These are phyloP conservation scores for Euphydryas editha DNA, from an alignment of 2,888 invertebrate genomes.

Conservation along the genomic window DNA sequence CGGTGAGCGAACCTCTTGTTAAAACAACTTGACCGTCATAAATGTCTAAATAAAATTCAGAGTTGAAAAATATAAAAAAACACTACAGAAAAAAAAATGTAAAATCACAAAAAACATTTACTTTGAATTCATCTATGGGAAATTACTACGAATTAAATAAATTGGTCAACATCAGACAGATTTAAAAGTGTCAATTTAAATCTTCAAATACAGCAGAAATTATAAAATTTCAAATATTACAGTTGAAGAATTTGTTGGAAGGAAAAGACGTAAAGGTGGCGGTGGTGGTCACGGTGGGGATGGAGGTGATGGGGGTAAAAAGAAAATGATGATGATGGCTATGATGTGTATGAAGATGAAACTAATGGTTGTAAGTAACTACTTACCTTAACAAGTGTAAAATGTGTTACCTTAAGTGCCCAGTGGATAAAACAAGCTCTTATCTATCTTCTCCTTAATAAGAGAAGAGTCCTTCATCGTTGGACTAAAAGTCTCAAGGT, in stretches of 20 bases:
- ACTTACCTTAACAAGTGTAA: neutral
- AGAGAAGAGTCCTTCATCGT: too few species aligned
- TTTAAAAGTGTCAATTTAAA: too few species aligned
- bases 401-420: too few species aligned
- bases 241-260: constrained; percentile 74
- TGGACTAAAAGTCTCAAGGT: too few species aligned
- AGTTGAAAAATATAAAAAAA: neutral
- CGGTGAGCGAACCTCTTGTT: too few species aligned
- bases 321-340: constrained; percentile 86
- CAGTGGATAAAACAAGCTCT: too few species aligned
- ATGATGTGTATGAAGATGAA: constrained; percentile 86
- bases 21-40: too few species aligned
- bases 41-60: neutral
- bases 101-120: too few species aligned
- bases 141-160: too few species aligned
- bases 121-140: too few species aligned
- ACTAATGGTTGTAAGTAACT: constrained; percentile 79
- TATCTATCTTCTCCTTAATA: too few species aligned
- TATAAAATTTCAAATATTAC: constrained; percentile 38
- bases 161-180: too few species aligned
- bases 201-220: neutral
- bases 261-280: constrained; percentile 70
- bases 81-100: neutral
- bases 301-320: constrained; percentile 73
- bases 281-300: constrained; percentile 67